Evolutionary conservation across 2,797 vertebrate species (phyloP).

Genomic region (Loriculus beryllinus): DNA sequence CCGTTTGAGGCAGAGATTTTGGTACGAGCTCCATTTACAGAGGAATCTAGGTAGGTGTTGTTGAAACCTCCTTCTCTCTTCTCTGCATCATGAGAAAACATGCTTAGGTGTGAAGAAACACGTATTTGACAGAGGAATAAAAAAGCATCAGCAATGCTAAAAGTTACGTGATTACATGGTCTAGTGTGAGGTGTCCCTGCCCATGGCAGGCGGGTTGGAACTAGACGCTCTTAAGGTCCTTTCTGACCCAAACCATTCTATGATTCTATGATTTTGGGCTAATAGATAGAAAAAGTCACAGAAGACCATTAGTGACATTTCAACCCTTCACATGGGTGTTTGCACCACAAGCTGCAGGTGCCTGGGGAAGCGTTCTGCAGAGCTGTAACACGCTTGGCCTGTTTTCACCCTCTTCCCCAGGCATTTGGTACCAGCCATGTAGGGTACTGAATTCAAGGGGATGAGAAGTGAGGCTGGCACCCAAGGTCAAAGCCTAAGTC

Average conservation of each 20-base stretch:
- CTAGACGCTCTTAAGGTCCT: neutral
- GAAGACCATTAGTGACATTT: neutral
- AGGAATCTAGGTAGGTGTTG: neutral
- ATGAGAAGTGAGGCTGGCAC: neutral
- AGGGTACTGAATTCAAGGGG: neutral
- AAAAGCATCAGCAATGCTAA: neutral
- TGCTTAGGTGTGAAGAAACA: neutral
- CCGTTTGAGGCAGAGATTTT: neutral
- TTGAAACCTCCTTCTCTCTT: neutral
- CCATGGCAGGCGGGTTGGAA: neutral
- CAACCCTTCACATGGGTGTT: neutral
- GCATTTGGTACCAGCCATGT: neutral
- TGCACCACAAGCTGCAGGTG: neutral
- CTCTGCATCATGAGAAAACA: neutral
- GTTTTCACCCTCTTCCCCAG: neutral
- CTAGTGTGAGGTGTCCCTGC: neutral
- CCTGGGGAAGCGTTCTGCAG: neutral
- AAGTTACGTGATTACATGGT: neutral
- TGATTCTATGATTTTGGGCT: neutral
- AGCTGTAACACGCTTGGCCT: rapidly evolving
- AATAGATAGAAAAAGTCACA: neutral
- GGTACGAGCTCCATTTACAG: neutral
- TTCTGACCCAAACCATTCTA: neutral
- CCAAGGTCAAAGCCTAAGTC: rapidly evolving
- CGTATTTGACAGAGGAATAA: rapidly evolving